Base-by-base conservation (phyloP, 2,888 invertebrate genomes). In the Polymixis flavicincta region DNA sequence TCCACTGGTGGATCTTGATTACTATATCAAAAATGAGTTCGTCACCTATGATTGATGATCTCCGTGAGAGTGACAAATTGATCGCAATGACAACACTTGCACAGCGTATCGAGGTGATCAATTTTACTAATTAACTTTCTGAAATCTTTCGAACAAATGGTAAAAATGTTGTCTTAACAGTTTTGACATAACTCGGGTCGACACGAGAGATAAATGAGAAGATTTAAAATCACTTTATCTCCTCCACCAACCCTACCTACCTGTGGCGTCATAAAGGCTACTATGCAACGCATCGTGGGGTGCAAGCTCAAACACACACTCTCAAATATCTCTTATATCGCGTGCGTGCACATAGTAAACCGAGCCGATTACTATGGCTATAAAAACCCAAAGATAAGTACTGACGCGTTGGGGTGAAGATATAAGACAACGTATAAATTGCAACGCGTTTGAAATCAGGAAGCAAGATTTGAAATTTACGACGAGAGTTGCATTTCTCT, bases 261-360 rank as follows among this genome's bases (percentile, higher is more conserved):
- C 87, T 88, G 87, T 86, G 78, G 87, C 74, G 82, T 88, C 85
- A 84, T 88, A 85, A 82, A 88, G 82, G 87, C 88, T 85, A 89
- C 86, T 86, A 82, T 86, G 81, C 87, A 87, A 75, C 60, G 74
- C 78, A 75, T 59, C 66, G 45, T 76, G 76, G 85, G 86, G 83
- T 89, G 89, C 87, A 88, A 63, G 67, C 78, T 83, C 81, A 87
- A 84, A 88, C 85, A 83, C 85, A 83, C 77, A 79, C 77, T 70
- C 80, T 77, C 76, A 80, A 64, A 64, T 60, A 71, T 76, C 65
- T 83, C 37, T 67, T 66, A 45, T 69, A 70, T 78, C 54, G 82
- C 82, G 74, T 85, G 85, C 83, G 83, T 87, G 77, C 74, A 78
- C 60, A 83, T 71, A 86, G 87, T 85, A 87, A 82, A 74, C 75